These are phyloP conservation scores for Adelphocoris suturalis DNA, from an alignment of 2,888 invertebrate genomes.

Conservation along the genomic window DNA sequence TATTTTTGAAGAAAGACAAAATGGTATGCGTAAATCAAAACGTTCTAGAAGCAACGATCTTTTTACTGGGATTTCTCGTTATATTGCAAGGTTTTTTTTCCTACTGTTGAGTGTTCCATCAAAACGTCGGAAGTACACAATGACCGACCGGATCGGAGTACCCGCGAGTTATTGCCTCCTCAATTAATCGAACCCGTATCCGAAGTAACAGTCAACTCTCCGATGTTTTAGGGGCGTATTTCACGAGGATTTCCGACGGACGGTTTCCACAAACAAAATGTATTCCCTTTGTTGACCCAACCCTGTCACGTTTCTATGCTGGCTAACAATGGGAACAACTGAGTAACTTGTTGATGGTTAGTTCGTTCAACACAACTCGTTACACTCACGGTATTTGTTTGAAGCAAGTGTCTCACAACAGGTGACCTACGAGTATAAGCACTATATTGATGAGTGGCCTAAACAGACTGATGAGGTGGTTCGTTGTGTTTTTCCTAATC, in stretches of 20 bases:
- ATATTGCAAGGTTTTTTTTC: neutral
- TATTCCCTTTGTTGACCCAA: conserved; percentile 14
- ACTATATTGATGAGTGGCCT: too few relatives aligned
- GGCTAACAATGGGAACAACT: neutral
- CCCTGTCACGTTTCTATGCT: neutral
- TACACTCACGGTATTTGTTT: too few relatives aligned
- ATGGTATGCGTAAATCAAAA: neutral
- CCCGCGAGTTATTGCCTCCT: conserved; percentile 3
- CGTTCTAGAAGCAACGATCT: neutral
- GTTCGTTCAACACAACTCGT: neutral
- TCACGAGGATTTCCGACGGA: neutral
- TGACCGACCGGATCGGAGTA: neutral
- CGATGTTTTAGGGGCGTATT: neutral
- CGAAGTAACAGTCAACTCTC: conserved; percentile 3
- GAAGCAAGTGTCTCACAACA: too few relatives aligned
- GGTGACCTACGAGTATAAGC: too few relatives aligned
- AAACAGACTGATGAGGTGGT: too few relatives aligned
- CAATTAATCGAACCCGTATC: neutral
- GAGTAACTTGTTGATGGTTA: neutral
- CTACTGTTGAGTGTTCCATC: neutral
- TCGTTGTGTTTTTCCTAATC: too few relatives aligned
- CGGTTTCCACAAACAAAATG: conserved; percentile 4
- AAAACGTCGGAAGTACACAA: conserved; percentile 27
- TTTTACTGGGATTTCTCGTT: neutral
- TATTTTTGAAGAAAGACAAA: neutral